phyloP scores from a whole-genome alignment of 2,113 vertebrate genomes.

The Pseudonaja textilis region DNA sequence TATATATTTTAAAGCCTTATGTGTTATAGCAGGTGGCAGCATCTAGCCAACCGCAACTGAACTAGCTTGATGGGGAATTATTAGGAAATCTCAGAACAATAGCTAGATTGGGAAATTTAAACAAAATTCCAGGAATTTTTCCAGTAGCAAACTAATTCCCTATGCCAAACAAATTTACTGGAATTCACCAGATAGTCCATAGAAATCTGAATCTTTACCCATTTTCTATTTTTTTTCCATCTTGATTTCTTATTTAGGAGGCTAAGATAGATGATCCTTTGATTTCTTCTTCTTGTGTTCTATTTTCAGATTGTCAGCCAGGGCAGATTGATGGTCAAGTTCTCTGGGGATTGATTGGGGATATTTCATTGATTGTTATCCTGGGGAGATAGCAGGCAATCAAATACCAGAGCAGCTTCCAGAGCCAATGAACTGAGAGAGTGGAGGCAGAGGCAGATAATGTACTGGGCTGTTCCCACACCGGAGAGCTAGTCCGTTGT shows the following conservation, averaged over 20 bases:
- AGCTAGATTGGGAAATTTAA: background rate
- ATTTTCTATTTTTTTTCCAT: background rate
- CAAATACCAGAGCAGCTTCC: background rate
- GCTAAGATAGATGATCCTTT: background rate
- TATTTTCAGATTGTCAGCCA: background rate
- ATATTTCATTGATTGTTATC: background rate
- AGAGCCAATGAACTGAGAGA: background rate
- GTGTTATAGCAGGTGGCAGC: background rate
- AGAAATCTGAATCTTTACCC: background rate
- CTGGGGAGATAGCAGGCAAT: background rate
- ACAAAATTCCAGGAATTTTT: background rate
- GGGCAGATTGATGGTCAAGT: background rate
- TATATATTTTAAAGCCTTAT: background rate
- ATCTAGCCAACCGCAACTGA: background rate
- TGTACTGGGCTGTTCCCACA: background rate
- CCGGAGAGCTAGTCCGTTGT: background rate
- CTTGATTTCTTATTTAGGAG: background rate
- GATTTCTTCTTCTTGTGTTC: background rate
- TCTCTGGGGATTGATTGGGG: background rate
- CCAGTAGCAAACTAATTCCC: background rate
- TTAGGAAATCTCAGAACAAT: background rate
- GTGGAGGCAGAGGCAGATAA: background rate
- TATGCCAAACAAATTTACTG: background rate
- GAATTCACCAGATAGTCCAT: background rate
- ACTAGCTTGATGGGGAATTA: background rate